Conservation (phyloP, 2,888 invertebrate species). For the Catocala sponsa region DNA sequence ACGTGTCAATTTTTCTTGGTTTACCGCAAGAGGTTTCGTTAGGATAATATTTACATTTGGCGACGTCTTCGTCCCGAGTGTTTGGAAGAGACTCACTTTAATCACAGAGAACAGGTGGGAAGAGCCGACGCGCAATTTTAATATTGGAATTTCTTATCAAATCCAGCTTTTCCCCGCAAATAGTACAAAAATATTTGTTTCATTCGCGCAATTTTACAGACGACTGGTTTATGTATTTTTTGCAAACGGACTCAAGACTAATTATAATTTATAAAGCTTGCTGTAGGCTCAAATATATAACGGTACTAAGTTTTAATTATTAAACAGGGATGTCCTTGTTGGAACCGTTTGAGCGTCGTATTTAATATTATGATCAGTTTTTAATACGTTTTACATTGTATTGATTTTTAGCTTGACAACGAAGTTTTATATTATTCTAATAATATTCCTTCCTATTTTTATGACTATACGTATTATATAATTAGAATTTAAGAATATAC, state of each 20-base stretch:
- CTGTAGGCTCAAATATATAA: not conserved
- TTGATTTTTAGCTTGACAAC: too few relatives aligned
- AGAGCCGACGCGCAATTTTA: constrained; percentile 76
- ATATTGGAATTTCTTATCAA: constrained; percentile 82
- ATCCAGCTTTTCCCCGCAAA: constrained; percentile 62
- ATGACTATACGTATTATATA: too few relatives aligned
- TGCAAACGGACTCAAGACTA: constrained; percentile 41
- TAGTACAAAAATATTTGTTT: constrained; percentile 59
- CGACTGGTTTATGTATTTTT: constrained; percentile 46
- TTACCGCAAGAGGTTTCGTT: constrained; percentile 75
- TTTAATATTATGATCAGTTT: too few relatives aligned
- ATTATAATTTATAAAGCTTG: constrained; percentile 37
- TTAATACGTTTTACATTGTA: too few relatives aligned
- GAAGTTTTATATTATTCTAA: too few relatives aligned
- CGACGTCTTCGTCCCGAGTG: constrained; percentile 66
- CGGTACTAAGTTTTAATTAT: too few relatives aligned
- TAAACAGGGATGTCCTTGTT: too few relatives aligned
- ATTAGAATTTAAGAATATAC: too few relatives aligned
- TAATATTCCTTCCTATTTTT: too few relatives aligned
- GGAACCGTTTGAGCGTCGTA: too few relatives aligned
- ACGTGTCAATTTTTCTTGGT: constrained; percentile 72
- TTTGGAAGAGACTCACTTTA: constrained; percentile 80
- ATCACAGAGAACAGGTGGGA: constrained; percentile 82
- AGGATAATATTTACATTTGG: constrained; percentile 81
- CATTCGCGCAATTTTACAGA: constrained; percentile 46